Percentiles rank a stretch among this genome's conserved stretches.
These are phyloP conservation scores for Bradypodion pumilum DNA, from an alignment of 2,797 vertebrate genomes.

Conservation along the genomic window DNA sequence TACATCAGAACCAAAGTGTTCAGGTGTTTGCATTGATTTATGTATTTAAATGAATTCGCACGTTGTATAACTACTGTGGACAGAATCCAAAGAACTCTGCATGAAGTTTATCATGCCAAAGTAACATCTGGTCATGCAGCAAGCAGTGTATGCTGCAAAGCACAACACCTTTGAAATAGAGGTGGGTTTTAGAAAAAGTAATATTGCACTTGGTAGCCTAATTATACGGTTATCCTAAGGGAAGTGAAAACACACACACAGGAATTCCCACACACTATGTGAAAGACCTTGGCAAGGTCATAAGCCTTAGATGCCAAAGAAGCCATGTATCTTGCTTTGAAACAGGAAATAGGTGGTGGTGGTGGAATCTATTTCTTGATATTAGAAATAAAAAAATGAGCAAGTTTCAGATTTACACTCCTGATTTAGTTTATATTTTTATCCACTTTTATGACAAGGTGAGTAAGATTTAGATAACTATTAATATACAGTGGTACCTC, in stretches of 20 bases:
- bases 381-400: background rate
- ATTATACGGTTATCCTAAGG: background rate
- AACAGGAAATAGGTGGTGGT: background rate
- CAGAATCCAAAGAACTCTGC: background rate
- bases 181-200: background rate
- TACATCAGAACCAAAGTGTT: background rate
- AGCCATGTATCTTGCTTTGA: background rate
- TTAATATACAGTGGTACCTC: too few relatives aligned
- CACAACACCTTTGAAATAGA: background rate
- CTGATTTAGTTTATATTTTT: constrained; percentile 1
- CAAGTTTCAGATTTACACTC: background rate
- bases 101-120: background rate
- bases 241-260: background rate
- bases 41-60: background rate
- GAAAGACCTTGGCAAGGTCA: background rate
- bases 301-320: background rate
- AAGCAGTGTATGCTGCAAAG: background rate
- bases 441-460: background rate
- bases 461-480: background rate
- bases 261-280: background rate
- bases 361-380: background rate
- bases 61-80: background rate
- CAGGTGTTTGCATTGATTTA: background rate
- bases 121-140: background rate
- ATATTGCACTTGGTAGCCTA: background rate